Evolutionary conservation across 2,113 vertebrate genomes (phyloP).

Genomic region (Triplophysa rosa): DNA sequence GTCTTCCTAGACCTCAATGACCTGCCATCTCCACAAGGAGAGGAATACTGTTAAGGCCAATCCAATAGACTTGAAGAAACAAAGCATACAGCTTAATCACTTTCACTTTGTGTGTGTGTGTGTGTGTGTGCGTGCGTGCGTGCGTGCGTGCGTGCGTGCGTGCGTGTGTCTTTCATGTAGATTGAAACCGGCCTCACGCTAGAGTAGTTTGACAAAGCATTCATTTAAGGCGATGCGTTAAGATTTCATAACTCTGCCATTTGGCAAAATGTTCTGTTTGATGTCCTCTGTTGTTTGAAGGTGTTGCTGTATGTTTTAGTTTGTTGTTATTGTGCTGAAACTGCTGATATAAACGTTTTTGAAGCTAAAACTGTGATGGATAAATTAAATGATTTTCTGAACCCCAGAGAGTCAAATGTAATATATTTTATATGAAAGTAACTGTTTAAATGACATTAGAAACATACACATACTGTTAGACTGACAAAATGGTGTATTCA

Average conservation of each 20-base stretch:
- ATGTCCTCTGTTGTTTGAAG: conserved; percentile 36
- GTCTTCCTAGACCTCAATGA: conserved; percentile 75
- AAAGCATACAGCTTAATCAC: background rate
- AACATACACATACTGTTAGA: background rate
- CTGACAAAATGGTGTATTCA: background rate
- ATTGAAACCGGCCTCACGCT: conserved; percentile 21
- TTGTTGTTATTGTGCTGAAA: conserved; percentile 31
- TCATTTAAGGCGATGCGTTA: background rate
- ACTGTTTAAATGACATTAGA: background rate
- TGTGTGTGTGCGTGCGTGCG: background rate
- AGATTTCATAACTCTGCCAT: conserved; percentile 4
- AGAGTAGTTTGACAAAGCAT: conserved; percentile 16
- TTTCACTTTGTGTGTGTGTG: background rate
- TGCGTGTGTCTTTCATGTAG: conserved; percentile 5
- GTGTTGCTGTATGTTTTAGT: conserved; percentile 23
- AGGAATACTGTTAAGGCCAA: conserved; percentile 70
- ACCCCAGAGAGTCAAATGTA: background rate
- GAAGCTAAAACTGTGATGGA: background rate
- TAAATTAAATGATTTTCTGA: background rate
- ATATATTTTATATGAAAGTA: background rate
- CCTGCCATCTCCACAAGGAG: conserved; percentile 65
- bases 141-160: background rate
- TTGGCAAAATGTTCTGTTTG: background rate
- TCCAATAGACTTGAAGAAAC: background rate
- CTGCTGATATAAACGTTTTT: background rate